Evolutionary conservation across 2,888 invertebrate species (phyloP), one percentile per base, ranked within the genome.

Genomic region (Stictocephala bisonia): DNA sequence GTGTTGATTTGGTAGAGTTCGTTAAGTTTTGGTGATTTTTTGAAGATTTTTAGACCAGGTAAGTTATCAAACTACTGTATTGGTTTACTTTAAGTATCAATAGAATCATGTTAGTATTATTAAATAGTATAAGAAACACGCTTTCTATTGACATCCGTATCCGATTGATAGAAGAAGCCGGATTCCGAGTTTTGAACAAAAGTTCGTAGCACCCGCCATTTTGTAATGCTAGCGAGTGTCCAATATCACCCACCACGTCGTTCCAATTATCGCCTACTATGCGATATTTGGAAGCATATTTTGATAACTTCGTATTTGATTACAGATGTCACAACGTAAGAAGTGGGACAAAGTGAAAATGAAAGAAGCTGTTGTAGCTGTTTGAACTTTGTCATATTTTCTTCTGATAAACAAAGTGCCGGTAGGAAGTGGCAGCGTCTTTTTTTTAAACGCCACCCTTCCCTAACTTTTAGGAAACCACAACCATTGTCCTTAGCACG

Each of bases 261-360:
- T 44, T 44, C 44, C 44, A n/a, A 44, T 50, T 15, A 22, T 50
- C 44, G 44, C n/a, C n/a, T n/a, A n/a, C n/a, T n/a, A n/a, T n/a
- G n/a, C n/a, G n/a, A n/a, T n/a, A n/a, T n/a, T n/a, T 18, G 50
- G 50, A 50, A 50, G 7, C 9, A 22, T 50, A 50, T 50, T 4
- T 3, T 3, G 44, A 44, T 15, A n/a, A 44, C 44, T 13, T 51
- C n/a, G 11, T 22, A 22, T 22, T 51, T 20, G 13, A 26, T n/a
- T n/a, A n/a, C n/a, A n/a, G n/a, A n/a, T n/a, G n/a, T n/a, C n/a
- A n/a, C n/a, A n/a, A n/a, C n/a, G n/a, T n/a, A n/a, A n/a, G n/a
- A n/a, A n/a, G n/a, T n/a, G n/a, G n/a, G n/a, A n/a, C n/a, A n/a
- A n/a, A n/a, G n/a, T n/a, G n/a, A n/a, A n/a, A n/a, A n/a, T n/a